A percentile compares a stretch with the other conserved stretches of the same genome.
phyloP scores from a whole-genome alignment of 2,888 invertebrate genomes.

The Buathra laborator region DNA sequence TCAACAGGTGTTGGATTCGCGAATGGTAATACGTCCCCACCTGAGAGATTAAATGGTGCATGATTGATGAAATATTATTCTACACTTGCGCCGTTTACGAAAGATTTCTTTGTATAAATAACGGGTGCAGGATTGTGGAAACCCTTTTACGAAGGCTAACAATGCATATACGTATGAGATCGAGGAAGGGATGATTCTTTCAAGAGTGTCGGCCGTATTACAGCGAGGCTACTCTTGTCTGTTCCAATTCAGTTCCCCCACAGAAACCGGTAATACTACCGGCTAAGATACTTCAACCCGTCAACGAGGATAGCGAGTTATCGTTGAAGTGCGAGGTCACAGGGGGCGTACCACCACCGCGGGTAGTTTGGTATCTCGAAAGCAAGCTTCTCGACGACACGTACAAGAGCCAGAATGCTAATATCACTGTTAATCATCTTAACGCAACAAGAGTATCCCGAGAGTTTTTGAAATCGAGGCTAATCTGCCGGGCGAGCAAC shows the following conservation, averaged over 20 bases:
- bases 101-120: slow-evolving; percentile 40
- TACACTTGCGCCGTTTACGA: slow-evolving; percentile 26
- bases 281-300: slow-evolving; percentile 76
- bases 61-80: slow-evolving; percentile 59
- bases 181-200: background rate
- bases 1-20: slow-evolving; percentile 61
- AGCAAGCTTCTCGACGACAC: slow-evolving; percentile 90
- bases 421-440: slow-evolving; percentile 92
- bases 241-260: slow-evolving; percentile 78
- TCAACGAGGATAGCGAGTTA: slow-evolving; percentile 80
- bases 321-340: slow-evolving; percentile 79
- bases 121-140: slow-evolving; percentile 1
- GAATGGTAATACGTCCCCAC: slow-evolving; percentile 28
- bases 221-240: slow-evolving; percentile 12
- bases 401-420: slow-evolving; percentile 90
- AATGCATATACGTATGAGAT: background rate
- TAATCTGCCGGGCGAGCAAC: slow-evolving; percentile 94
- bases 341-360: slow-evolving; percentile 89
- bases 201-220: background rate
- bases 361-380: slow-evolving; percentile 92
- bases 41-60: slow-evolving; percentile 58
- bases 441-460: slow-evolving; percentile 90
- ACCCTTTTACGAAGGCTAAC: background rate
- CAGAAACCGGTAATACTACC: slow-evolving; percentile 79
- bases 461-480: slow-evolving; percentile 91